Conservation (phyloP, 1,140 invertebrate genomes). For the Solenopsis invicta region DNA sequence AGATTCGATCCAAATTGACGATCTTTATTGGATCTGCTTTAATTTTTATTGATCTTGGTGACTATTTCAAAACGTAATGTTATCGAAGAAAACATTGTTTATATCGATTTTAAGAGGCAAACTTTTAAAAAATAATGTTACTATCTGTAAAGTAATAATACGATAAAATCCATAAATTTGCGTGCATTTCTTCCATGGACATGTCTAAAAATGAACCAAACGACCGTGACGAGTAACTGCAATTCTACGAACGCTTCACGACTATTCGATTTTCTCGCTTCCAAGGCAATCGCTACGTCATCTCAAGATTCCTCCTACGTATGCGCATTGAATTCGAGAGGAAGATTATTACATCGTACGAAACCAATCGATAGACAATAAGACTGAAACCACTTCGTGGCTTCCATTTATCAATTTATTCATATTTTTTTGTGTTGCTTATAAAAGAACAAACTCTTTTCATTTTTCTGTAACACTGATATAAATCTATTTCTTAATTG, state of each 20-base stretch:
- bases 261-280: constrained; percentile 62
- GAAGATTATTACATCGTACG: constrained; percentile 1
- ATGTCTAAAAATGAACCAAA: constrained; percentile 24
- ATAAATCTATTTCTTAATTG: background rate
- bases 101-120: constrained; percentile 24
- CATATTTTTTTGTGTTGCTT: background rate
- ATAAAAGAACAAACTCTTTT: background rate
- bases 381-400: background rate
- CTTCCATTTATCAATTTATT: constrained; percentile 12
- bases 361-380: background rate
- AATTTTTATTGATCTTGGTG: background rate
- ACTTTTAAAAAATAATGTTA: background rate
- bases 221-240: constrained; percentile 45
- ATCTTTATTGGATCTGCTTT: background rate
- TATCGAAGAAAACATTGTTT: background rate
- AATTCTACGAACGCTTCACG: constrained; percentile 40
- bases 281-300: constrained; percentile 57
- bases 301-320: constrained; percentile 66
- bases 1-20: background rate
- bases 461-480: background rate
- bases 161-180: constrained; percentile 22
- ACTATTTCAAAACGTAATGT: background rate
- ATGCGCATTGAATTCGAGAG: constrained; percentile 40
- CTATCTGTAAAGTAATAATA: background rate
- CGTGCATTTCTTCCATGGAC: background rate